Evolutionary conservation across 1,140 invertebrate genomes (phyloP), one percentile per base, ranked within the genome.

Genomic region (Drosophila parabipectinata): DNA sequence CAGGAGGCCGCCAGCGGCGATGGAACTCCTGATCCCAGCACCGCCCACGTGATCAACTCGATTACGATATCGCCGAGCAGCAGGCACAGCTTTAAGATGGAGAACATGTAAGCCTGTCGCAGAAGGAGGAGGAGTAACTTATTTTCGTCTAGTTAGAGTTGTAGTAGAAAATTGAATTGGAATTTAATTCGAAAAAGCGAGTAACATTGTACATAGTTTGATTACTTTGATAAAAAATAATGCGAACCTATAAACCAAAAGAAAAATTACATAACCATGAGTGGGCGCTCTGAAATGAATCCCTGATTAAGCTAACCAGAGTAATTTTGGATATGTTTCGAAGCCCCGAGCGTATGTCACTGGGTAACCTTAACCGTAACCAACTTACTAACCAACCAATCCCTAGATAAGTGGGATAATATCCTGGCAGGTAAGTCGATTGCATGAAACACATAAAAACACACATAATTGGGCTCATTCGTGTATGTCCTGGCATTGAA

Each of bases 51-150:
- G n/a, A 91, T 91, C 32, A 79, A 90, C 62, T 90, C 90, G 28
- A 91, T 91, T 60, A 91, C 91, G 52, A 91, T 91, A 81, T 92
- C 91, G 24, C 85, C 90, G 7, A 79, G 63, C 54, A 90, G 64
- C 47, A 76, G 85, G 30, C 89, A 90, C 51, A 87, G 76, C 57
- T 92, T 92, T 37, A 92, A 92, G 71, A 91, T 92, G 57, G 91
- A 92, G 68, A 81, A 90, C 54, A 91, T 91, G 61, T 91, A 90
- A 79, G 45, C 37, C 21, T 37, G 50, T 48, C 15, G 26, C 18
- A n/a, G 37, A 9, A 15, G 34, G 24, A 34, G 56, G 26, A 51
- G 39, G 44, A 66, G 39, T 87, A 69, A 77, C 72, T 87, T 88
- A 87, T 90, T 79, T 59, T 63, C 75, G 69, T 21, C 59, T 87